phyloP scores from a whole-genome alignment of 2,113 vertebrate species.

The Solenodon paradoxus region DNA sequence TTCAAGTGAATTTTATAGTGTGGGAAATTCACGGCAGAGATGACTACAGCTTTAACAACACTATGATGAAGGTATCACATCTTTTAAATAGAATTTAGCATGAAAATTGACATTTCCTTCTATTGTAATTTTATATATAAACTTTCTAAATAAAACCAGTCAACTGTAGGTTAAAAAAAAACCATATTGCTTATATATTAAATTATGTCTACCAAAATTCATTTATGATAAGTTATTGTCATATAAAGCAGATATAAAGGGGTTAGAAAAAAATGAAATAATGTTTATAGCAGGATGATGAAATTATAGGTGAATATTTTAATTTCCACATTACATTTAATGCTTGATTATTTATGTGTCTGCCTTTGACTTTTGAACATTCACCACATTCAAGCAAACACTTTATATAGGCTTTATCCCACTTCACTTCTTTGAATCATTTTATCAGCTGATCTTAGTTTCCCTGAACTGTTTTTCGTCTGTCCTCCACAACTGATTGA shows the following conservation, averaged over 20 bases:
- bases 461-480: not conserved
- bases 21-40: constrained; percentile 75
- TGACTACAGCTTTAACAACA: constrained; percentile 66
- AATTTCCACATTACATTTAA: not conserved
- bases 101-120: not conserved
- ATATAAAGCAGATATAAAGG: not conserved
- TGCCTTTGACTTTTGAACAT: not conserved
- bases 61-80: constrained; percentile 63
- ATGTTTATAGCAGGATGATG: not conserved
- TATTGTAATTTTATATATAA: not conserved
- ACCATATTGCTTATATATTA: not conserved
- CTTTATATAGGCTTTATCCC: not conserved
- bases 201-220: not conserved
- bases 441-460: not conserved
- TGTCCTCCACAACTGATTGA: not conserved
- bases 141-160: not conserved
- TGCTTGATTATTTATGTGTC: not conserved
- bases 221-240: not conserved
- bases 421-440: no score
- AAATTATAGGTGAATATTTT: not conserved
- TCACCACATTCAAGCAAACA: not conserved
- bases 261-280: not conserved
- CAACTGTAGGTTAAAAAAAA: not conserved
- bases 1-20: constrained; percentile 72
- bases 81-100: not conserved